These are phyloP conservation scores for Lochmaea crataegi DNA, from an alignment of 2,888 invertebrate genomes.

Conservation along the genomic window DNA sequence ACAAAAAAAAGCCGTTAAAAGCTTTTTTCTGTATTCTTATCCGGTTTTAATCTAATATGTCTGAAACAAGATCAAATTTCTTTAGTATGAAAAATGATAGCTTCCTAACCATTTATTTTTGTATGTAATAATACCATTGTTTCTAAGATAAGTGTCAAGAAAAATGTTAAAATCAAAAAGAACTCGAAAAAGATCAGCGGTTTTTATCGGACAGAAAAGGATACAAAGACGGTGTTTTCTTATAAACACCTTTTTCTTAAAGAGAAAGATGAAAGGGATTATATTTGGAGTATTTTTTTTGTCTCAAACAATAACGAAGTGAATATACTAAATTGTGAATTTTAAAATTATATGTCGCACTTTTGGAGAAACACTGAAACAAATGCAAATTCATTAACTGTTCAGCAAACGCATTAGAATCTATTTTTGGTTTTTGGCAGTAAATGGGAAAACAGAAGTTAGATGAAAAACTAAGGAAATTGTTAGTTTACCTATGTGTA, in stretches of 20 bases:
- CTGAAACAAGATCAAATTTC: conserved; percentile 14
- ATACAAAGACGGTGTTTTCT: neutral
- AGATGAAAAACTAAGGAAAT: no score
- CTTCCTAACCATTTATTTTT: conserved; percentile 8
- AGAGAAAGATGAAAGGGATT: no score
- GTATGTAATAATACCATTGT: conserved; percentile 19
- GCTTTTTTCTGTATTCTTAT: conserved; percentile 3
- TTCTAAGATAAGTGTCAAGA: conserved; percentile 10
- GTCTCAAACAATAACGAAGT: no score
- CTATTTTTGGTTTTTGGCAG: no score
- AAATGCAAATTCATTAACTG: no score
- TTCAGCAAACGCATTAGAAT: no score
- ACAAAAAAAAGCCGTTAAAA: neutral
- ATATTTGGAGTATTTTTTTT: no score
- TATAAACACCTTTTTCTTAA: neutral
- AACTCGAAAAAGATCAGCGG: neutral
- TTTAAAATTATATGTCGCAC: no score
- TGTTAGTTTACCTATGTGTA: no score
- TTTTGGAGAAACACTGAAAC: no score
- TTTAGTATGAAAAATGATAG: conserved; percentile 13
- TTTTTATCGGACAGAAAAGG: neutral
- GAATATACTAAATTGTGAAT: no score
- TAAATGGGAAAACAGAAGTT: no score
- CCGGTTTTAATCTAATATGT: conserved; percentile 8
- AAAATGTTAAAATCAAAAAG: conserved; percentile 11